Conservation (phyloP, 2,888 invertebrate species). For the Plagiodera versicolora region DNA sequence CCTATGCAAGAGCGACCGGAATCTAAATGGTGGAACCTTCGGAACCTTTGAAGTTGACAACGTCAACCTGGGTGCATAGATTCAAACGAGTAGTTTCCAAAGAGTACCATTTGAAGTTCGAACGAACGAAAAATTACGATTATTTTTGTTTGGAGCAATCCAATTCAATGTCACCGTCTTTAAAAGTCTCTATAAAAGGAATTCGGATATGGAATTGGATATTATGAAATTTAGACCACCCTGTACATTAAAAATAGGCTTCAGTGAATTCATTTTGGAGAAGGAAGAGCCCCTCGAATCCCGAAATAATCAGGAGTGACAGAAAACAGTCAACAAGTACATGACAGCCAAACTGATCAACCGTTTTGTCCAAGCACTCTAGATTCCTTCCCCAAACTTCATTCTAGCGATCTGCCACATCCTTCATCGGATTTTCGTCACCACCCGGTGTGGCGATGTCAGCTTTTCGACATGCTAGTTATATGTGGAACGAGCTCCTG, state of each 20-base stretch:
- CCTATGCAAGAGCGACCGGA: neutral
- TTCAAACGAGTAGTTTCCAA: too few relatives aligned
- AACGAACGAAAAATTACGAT: too few relatives aligned
- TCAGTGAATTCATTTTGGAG: too few relatives aligned
- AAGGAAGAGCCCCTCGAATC: too few relatives aligned
- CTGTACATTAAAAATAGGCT: too few relatives aligned
- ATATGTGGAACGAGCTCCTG: slow-evolving; percentile 16
- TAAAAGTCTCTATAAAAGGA: too few relatives aligned
- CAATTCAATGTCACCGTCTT: too few relatives aligned
- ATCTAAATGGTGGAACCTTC: neutral
- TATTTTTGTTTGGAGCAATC: too few relatives aligned
- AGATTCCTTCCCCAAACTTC: neutral
- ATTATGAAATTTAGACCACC: too few relatives aligned
- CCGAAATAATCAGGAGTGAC: too few relatives aligned
- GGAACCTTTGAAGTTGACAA: neutral
- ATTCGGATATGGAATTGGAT: too few relatives aligned
- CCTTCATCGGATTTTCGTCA: slow-evolving; percentile 25
- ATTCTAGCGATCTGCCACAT: neutral
- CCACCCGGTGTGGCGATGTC: slow-evolving; percentile 24
- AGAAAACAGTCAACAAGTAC: neutral
- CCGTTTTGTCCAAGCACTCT: neutral
- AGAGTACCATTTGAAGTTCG: too few relatives aligned
- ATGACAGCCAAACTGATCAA: neutral
- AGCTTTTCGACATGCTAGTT: slow-evolving; percentile 25
- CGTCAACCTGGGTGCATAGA: neutral